Base-by-base conservation (phyloP, 2,888 invertebrate genomes). In the Malacosoma neustria region DNA sequence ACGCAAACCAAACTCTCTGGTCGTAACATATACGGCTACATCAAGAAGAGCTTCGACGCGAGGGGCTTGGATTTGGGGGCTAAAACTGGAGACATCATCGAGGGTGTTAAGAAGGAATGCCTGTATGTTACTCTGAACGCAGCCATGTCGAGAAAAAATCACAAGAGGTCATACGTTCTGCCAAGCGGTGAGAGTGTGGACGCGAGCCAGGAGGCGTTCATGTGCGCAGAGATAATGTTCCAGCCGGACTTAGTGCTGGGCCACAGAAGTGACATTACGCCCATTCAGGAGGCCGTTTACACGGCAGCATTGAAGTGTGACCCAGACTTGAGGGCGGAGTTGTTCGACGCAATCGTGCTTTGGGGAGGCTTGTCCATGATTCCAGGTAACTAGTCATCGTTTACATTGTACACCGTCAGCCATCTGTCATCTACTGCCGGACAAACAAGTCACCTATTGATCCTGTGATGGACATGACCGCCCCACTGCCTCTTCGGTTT, bases 341-440 rank as follows among this genome's bases (percentile, higher is more conserved):
- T 81, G 40, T 71, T 48, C 33, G 48, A 62, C 0, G 54, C 56
- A 1, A 55, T 80, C 1, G 61, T 79, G 0, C 54, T 59, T 0
- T 72, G 73, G 36, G 82, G 84, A 0, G 81, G 76, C 0, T 11
- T 72, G 40, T 46, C 76, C 0, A 54, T 56, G 36, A 51, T 72
- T 9, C 64, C 72, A 7, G 39, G 39, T 39, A 13, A n/a, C 9
- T 22, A 9, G 22, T n/a, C n/a, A n/a, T n/a, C n/a, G n/a, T n/a
- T n/a, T n/a, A n/a, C n/a, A n/a, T n/a, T n/a, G n/a, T n/a, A n/a
- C n/a, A n/a, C n/a, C n/a, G n/a, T n/a, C n/a, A n/a, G n/a, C n/a
- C n/a, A n/a, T n/a, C n/a, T n/a, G n/a, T n/a, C n/a, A n/a, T n/a
- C n/a, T n/a, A n/a, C n/a, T n/a, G n/a, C n/a, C n/a, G n/a, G n/a